Evolutionary conservation across 2,113 vertebrate species (phyloP), one percentile per base, ranked within the genome.

Genomic region (Gobio gobio): DNA sequence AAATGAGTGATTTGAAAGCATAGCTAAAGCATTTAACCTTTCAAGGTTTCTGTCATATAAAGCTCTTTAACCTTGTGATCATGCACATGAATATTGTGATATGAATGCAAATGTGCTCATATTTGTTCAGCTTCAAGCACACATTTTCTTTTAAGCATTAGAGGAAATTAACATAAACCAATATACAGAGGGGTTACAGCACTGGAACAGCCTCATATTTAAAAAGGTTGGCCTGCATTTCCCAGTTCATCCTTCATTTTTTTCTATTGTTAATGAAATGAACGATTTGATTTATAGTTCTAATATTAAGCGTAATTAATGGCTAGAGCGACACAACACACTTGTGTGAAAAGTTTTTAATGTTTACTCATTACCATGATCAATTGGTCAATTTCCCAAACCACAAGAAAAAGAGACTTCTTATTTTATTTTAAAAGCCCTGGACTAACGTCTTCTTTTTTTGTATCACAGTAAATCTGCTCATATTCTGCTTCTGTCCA

Each of bases 21-120:
- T 29, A 20, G 24, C 47, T 10, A 76, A 54, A 33, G 24, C 16
- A 54, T 76, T 76, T 76, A 54, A 51, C 73, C 72, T 74, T 76
- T 20, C 49, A 76, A 54, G 24, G 49, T 51, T 76, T 51, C 18
- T 54, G 49, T 76, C 49, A 54, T 29, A 33, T 76, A 49, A 49
- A 76, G 49, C 49, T 20, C 49, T 76, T 76, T 76, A 54, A 33
- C 26, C 49, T 54, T 9, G 49, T 76, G 33, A 76, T 33, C 47
- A 76, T 33, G 74, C 26, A 20, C 14, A 76, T 76, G 26, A 22
- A 54, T 51, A 33, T 22, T 51, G 20, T 10, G 16, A 16, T 76
- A 54, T 76, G 74, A 54, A 76, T 76, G 29, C 16, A 54, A 54
- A 76, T 76, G 47, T 54, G 74, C 24, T 33, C 74, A 54, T 76